A percentile compares a stretch with the other conserved stretches of the same genome.
These are phyloP conservation scores for Tortrix viridana DNA, from an alignment of 2,888 invertebrate species.

Conservation along the genomic window DNA sequence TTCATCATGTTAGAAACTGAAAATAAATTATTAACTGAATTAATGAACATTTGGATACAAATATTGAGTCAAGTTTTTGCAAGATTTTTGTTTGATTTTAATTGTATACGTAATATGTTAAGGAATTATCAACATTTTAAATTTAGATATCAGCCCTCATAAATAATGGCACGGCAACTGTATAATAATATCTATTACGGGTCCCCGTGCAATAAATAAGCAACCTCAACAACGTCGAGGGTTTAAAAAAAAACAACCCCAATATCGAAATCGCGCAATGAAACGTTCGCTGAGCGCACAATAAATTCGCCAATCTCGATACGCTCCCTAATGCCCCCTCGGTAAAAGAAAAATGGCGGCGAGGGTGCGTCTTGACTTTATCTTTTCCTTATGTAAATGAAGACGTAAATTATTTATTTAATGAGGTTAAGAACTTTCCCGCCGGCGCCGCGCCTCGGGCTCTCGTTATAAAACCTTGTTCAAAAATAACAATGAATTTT, in stretches of 20 bases:
- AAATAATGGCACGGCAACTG: not conserved
- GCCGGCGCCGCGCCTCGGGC: constrained; percentile 58
- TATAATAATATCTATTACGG: not conserved
- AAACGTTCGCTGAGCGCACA: constrained; percentile 72
- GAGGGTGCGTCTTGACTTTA: constrained; percentile 76
- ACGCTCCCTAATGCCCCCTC: constrained; percentile 67
- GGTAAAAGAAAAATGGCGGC: constrained; percentile 76
- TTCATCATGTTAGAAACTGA: too few species aligned
- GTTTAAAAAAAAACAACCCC: constrained; percentile 51
- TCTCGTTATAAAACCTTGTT: constrained; percentile 59
- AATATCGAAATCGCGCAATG: constrained; percentile 70
- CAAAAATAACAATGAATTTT: constrained; percentile 49
- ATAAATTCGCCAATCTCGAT: constrained; percentile 68
- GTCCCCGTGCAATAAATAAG: constrained; percentile 46
- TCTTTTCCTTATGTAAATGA: constrained; percentile 82
- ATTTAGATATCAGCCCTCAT: not conserved
- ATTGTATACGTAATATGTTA: too few species aligned
- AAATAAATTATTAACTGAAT: too few species aligned
- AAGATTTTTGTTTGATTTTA: too few species aligned
- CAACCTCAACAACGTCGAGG: constrained; percentile 51
- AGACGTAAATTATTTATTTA: constrained; percentile 55
- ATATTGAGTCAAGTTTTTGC: too few species aligned
- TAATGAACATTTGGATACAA: too few species aligned
- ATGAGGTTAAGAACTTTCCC: constrained; percentile 79
- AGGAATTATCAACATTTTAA: too few species aligned